These are phyloP conservation scores for Calliphora vomitoria DNA, from an alignment of 2,888 invertebrate species.

Conservation along the genomic window DNA sequence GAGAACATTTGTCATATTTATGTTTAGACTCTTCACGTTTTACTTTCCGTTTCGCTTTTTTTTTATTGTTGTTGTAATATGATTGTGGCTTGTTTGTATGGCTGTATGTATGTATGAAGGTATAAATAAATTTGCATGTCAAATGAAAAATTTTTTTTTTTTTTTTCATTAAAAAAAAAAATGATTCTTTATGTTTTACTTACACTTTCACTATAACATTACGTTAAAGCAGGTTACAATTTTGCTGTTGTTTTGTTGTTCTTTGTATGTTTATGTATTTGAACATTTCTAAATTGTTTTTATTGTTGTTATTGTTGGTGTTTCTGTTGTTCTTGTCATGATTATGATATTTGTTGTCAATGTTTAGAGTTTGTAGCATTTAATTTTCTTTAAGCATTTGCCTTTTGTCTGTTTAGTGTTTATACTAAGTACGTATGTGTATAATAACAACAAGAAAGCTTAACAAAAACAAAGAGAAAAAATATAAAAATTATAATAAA, in stretches of 20 bases:
- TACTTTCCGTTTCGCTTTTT: background rate
- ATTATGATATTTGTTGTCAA: conserved; percentile 48
- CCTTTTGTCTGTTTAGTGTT: conserved; percentile 19
- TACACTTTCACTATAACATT: conserved; percentile 1
- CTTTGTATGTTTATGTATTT: background rate
- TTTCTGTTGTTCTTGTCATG: conserved; percentile 10
- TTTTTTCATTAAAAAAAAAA: background rate
- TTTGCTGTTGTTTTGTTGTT: background rate
- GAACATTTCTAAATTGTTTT: conserved; percentile 14
- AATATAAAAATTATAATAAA: conserved; percentile 22
- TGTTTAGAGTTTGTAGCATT: conserved; percentile 41
- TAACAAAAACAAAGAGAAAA: background rate
- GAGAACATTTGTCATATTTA: background rate
- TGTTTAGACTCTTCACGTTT: conserved; percentile 1
- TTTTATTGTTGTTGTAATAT: conserved; percentile 29
- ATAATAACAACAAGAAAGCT: conserved; percentile 18
- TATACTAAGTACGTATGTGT: background rate
- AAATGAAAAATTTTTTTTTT: conserved; percentile 54
- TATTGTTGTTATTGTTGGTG: conserved; percentile 18
- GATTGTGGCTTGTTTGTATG: conserved; percentile 45
- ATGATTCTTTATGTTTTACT: background rate
- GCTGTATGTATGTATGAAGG: background rate
- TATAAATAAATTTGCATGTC: conserved; percentile 69
- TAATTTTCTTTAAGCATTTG: conserved; percentile 20
- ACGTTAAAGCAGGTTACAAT: conserved; percentile 23